phyloP scores from a whole-genome alignment of 2,888 invertebrate species.

The Macaria liturata region DNA sequence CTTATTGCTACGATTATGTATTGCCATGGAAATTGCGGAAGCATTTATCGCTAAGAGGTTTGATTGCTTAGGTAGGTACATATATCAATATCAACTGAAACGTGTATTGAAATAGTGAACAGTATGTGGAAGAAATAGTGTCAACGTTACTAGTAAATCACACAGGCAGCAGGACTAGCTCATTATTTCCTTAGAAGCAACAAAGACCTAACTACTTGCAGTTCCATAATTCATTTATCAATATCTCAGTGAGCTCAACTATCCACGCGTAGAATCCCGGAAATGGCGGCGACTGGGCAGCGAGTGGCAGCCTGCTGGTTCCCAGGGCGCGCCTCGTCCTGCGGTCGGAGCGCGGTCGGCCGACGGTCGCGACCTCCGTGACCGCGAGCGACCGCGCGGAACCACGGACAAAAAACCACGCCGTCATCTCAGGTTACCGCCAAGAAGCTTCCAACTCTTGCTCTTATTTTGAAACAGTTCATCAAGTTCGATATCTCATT shows the following conservation, averaged over 20 bases:
- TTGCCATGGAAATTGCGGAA: conserved; percentile 4
- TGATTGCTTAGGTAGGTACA: too few species aligned
- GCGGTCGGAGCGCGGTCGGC: conserved; percentile 41
- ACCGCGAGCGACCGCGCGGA: conserved; percentile 34
- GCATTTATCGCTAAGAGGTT: background rate
- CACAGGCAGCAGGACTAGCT: too few species aligned
- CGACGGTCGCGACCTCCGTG: conserved; percentile 61
- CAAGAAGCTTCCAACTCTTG: conserved; percentile 52
- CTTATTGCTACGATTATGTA: too few species aligned
- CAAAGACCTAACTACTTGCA: too few species aligned
- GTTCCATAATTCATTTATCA: too few species aligned
- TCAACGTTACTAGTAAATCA: too few species aligned
- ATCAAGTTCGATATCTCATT: conserved; percentile 45
- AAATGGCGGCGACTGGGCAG: conserved; percentile 43
- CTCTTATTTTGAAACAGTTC: conserved; percentile 62
- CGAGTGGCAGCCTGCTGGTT: conserved; percentile 49
- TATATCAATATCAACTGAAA: too few species aligned
- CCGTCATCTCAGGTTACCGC: conserved; percentile 66
- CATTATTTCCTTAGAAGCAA: too few species aligned
- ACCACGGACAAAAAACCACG: conserved; percentile 53
- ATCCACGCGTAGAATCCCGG: conserved; percentile 39
- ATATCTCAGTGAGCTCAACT: too few species aligned
- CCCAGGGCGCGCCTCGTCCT: conserved; percentile 63
- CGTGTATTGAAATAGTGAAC: too few species aligned
- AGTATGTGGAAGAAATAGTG: too few species aligned